These are phyloP conservation scores for Lagocephalus sceleratus DNA, from an alignment of 2,797 vertebrate genomes.

Conservation along the genomic window DNA sequence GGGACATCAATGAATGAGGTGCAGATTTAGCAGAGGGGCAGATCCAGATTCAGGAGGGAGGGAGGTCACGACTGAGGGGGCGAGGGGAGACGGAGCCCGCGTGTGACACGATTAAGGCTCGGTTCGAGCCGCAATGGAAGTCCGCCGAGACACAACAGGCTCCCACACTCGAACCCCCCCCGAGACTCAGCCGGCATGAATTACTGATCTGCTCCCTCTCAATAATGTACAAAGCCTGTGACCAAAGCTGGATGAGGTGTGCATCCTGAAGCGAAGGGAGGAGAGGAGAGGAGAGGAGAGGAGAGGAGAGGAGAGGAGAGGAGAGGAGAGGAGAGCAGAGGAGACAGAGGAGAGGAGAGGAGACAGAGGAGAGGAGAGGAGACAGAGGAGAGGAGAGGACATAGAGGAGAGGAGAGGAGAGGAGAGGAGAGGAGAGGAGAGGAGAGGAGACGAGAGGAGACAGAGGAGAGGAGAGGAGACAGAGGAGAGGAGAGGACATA, in stretches of 20 bases:
- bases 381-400: background rate
- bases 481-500: too few species aligned
- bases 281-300: background rate
- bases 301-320: background rate
- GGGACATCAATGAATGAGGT: constrained; percentile 70
- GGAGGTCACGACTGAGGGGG: constrained; percentile 18
- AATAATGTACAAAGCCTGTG: constrained; percentile 55
- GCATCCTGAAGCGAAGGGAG: constrained; percentile 27
- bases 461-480: too few species aligned
- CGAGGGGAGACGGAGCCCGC: constrained; percentile 17
- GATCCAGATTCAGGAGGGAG: background rate
- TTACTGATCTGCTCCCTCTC: constrained; percentile 61
- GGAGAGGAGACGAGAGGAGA: too few species aligned
- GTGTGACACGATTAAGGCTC: constrained; percentile 13
- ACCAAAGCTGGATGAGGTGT: constrained; percentile 40
- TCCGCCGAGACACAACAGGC: background rate
- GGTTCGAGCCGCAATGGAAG: background rate
- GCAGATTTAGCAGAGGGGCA: constrained; percentile 37
- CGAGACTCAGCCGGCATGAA: constrained; percentile 54
- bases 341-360: background rate
- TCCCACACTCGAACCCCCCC: constrained; percentile 39
- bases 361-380: constrained; percentile 3
- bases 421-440: background rate
- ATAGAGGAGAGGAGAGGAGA: too few species aligned
- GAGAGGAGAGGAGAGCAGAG: background rate